Evolutionary conservation across 37 sponge, comb jelly and placozoan genomes (phyloP).

Genomic region (Agelas oroides): DNA sequence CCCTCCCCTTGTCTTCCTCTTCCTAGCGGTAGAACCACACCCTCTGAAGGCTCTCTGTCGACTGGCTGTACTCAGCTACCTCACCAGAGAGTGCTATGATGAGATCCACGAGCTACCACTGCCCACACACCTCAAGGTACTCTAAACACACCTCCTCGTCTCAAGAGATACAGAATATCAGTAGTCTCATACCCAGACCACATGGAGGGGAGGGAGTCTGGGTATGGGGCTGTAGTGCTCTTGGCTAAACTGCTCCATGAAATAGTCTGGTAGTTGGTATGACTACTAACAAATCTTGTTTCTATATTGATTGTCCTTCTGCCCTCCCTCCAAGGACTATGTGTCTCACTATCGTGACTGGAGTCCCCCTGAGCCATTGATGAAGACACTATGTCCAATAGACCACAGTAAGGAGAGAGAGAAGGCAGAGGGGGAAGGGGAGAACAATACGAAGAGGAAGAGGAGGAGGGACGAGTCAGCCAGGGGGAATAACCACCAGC

Average conservation of each 20-base stretch:
- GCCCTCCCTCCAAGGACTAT: constrained; percentile 20
- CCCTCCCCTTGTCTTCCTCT: too few relatives aligned
- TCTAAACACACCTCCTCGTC: too few relatives aligned
- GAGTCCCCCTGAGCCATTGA: constrained; percentile 14
- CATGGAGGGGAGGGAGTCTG: too few relatives aligned
- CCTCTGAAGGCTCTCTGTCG: constrained; percentile 77
- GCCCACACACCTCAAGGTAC: constrained; percentile 52
- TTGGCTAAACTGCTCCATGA: too few relatives aligned
- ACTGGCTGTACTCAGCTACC: constrained; percentile 33
- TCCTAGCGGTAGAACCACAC: constrained; percentile 43
- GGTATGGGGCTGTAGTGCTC: too few relatives aligned
- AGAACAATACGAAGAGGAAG: neutral
- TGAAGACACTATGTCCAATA: constrained; percentile 60
- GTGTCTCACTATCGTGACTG: constrained; percentile 38
- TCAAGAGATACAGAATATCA: too few relatives aligned
- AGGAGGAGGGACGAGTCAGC: neutral
- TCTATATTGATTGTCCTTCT: too few relatives aligned
- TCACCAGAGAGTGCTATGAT: constrained; percentile 43
- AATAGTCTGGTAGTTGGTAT: too few relatives aligned
- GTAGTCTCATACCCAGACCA: too few relatives aligned
- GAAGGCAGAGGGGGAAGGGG: neutral
- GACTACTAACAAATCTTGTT: too few relatives aligned
- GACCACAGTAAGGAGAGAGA: constrained; percentile 2
- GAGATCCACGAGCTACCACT: constrained; percentile 56
- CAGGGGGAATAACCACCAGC: neutral